Evolutionary conservation across 1,140 invertebrate genomes (phyloP).

Genomic region (Ptiloglossa arizonensis): DNA sequence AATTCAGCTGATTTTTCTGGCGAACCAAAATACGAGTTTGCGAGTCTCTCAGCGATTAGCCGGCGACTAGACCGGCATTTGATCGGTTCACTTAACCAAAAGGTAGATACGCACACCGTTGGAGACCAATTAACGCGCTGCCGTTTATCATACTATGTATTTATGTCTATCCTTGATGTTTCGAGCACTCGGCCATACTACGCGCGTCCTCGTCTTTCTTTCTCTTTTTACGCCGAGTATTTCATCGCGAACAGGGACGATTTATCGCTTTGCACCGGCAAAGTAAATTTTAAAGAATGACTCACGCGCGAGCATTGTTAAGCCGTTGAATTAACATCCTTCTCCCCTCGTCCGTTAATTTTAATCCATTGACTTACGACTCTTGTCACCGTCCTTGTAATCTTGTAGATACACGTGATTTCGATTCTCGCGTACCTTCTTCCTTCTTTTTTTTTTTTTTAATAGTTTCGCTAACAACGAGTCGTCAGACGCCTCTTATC

Average conservation of each 20-base stretch:
- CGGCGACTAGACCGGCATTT: background rate
- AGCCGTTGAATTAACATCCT: background rate
- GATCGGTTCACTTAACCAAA: slow-evolving; percentile 40
- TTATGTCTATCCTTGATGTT: slow-evolving; percentile 47
- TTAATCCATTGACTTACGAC: too few relatives aligned
- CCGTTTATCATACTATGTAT: slow-evolving; percentile 46
- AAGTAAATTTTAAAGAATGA: background rate
- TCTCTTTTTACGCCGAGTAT: slow-evolving; percentile 15
- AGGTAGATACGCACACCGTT: slow-evolving; percentile 40
- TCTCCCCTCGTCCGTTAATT: background rate
- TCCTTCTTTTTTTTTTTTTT: too few relatives aligned
- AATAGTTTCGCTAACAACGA: too few relatives aligned
- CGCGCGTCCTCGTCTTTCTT: slow-evolving; percentile 6
- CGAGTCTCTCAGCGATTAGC: slow-evolving; percentile 23
- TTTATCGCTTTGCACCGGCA: slow-evolving; percentile 22
- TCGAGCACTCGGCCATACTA: background rate
- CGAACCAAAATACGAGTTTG: slow-evolving; percentile 30
- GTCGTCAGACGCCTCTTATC: too few relatives aligned
- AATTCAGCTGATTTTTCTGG: slow-evolving; percentile 26
- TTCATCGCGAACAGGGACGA: slow-evolving; percentile 17
- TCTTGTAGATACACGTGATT: too few relatives aligned
- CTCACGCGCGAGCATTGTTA: background rate
- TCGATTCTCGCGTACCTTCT: too few relatives aligned
- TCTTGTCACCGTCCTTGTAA: too few relatives aligned
- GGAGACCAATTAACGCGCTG: slow-evolving; percentile 49